Conservation (phyloP, 2,113 vertebrate genomes). For the Burhinus oedicnemus region DNA sequence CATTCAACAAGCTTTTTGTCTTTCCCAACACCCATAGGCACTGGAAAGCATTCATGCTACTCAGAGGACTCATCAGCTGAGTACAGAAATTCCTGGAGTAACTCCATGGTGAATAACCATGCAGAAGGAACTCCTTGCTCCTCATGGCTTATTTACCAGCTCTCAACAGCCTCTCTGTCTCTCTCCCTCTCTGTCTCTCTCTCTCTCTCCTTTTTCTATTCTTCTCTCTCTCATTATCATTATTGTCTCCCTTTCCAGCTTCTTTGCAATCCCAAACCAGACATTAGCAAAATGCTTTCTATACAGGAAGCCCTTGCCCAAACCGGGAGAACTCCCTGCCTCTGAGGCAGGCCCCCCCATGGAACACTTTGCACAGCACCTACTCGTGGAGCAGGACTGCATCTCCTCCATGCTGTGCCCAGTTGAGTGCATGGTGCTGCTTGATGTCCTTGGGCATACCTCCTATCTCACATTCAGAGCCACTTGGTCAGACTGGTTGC, state of each 20-base stretch:
- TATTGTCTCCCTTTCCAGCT: neutral
- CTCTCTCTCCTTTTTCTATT: neutral
- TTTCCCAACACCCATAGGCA: neutral
- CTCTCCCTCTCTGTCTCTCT: neutral
- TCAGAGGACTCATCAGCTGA: neutral
- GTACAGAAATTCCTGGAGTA: neutral
- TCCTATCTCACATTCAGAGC: neutral
- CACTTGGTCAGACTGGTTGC: neutral
- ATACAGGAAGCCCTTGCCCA: neutral
- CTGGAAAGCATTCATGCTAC: neutral
- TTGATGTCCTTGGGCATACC: neutral
- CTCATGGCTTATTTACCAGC: neutral
- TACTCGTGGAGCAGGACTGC: neutral
- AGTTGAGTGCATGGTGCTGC: accelerated
- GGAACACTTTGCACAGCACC: neutral
- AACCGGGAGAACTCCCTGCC: neutral
- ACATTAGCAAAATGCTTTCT: neutral
- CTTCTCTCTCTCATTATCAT: neutral
- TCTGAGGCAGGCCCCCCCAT: neutral
- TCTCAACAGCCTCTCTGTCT: neutral
- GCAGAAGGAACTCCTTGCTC: neutral
- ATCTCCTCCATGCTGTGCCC: neutral
- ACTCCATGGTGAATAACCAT: neutral
- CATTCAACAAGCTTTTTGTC: neutral
- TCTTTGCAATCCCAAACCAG: neutral